phyloP scores from a whole-genome alignment of 2,113 vertebrate species.

The Plestiodon gilberti region DNA sequence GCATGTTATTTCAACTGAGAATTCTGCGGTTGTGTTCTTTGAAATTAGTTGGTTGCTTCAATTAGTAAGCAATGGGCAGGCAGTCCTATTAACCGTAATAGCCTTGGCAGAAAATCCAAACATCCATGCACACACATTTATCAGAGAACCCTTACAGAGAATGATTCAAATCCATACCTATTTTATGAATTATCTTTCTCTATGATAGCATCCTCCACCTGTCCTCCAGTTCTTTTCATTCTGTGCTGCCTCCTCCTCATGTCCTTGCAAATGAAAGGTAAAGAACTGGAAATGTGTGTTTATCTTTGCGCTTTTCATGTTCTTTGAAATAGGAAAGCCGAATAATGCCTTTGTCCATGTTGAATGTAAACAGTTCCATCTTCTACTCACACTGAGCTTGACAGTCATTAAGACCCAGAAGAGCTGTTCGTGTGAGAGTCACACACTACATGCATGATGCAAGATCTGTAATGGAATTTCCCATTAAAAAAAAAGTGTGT shows the following conservation, averaged over 20 bases:
- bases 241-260: not conserved
- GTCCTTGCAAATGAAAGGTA: not conserved
- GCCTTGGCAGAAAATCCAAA: not conserved
- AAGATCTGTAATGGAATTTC: not conserved
- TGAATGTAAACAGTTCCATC: not conserved
- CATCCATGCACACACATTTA: not conserved
- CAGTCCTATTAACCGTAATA: not conserved
- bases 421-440: not conserved
- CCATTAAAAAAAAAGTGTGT: not conserved
- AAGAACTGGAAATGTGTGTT: not conserved
- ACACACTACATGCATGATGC: not conserved
- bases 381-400: not conserved
- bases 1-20: constrained; percentile 3
- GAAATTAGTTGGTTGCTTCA: constrained; percentile 18
- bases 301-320: not conserved
- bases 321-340: not conserved
- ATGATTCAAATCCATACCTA: not conserved
- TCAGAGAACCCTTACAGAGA: not conserved
- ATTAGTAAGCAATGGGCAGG: not conserved
- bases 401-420: not conserved
- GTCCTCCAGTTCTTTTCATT: not conserved
- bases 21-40: constrained; percentile 8
- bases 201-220: not conserved
- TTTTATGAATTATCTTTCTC: not conserved
- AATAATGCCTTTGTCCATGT: not conserved